A percentile compares a stretch with the other conserved stretches of the same genome.
Conservation (phyloP, 2,113 vertebrate genomes). For the Oncorhynchus keta region DNA sequence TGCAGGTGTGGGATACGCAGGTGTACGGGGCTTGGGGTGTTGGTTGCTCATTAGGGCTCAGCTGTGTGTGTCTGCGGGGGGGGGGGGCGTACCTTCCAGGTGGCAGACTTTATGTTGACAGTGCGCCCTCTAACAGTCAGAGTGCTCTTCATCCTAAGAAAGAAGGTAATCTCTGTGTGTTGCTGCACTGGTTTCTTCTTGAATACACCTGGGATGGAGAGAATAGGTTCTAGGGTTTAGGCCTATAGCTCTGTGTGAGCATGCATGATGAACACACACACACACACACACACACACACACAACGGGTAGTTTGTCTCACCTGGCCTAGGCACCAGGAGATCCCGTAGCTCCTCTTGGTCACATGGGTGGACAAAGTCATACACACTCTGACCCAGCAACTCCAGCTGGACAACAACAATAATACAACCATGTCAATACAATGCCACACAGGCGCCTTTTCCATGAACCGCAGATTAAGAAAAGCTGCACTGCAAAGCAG, state of each 20-base stretch:
- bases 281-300: too few relatives aligned
- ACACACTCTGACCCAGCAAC: slow-evolving; percentile 84
- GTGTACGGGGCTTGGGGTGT: too few relatives aligned
- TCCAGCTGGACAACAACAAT: slow-evolving; percentile 74
- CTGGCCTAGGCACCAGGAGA: slow-evolving; percentile 73
- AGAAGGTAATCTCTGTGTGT: slow-evolving; percentile 70
- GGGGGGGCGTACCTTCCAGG: slow-evolving; percentile 78
- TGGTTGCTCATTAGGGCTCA: too few relatives aligned
- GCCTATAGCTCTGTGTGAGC: neutral
- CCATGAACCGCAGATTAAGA: too few relatives aligned
- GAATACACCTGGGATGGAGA: slow-evolving; percentile 59
- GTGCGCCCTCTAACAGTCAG: slow-evolving; percentile 81
- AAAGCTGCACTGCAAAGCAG: too few relatives aligned
- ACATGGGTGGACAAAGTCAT: slow-evolving; percentile 86
- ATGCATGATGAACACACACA: too few relatives aligned
- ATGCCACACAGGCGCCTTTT: neutral
- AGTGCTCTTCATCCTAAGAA: slow-evolving; percentile 84
- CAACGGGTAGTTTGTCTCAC: slow-evolving; percentile 46
- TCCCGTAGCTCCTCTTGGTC: slow-evolving; percentile 88
- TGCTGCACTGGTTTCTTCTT: slow-evolving; percentile 63
- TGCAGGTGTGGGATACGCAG: too few relatives aligned
- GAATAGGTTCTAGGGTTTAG: too few relatives aligned
- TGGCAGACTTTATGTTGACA: slow-evolving; percentile 84
- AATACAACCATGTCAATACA: neutral
- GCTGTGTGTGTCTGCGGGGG: neutral